Base-by-base conservation (phyloP, 2,113 vertebrate species). In the Erythrocercus mccallii region DNA sequence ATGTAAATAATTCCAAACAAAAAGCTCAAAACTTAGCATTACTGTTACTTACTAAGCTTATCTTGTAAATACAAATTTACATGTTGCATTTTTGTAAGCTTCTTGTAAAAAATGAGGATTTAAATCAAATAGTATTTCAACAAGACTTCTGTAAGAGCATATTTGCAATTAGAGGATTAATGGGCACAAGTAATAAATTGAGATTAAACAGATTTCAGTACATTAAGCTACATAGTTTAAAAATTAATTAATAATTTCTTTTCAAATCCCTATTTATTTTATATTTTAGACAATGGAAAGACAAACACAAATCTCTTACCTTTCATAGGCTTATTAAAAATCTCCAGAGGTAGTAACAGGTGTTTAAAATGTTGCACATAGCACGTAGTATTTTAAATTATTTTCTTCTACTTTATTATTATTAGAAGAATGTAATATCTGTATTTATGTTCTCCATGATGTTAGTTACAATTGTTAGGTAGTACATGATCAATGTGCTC, bases 291-390 rank as follows among this genome's bases (percentile, higher is more conserved):
- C 7, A 47, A 18, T 14, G 9, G 62, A 56, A 77, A 64, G 13
- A n/a, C 2, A 74, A 83, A 60, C 17, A 1, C 8, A 73, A 88
- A 2, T 72, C 7, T 83, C 9, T 68, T 51, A 51, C 3, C 1
- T 78, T 74, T 90, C 25, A 48, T 15, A 47, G 6, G 7, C 1
- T 48, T 66, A 33, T 42, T 44, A 37, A 60, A 76, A 42, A 20
- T 6, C 0, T 1, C 2, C 44, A n/a, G 20, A 64, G 18, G 40
- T 37, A 65, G 6, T 0, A 2, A 23, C 40, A 51, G 4, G 0
- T 57, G 7, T 47, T 87, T 79, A 54, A 79, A 58, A 62, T 16
- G 3, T 42, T 38, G 9, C 7, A 48, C 8, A 78, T 1, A 12
- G 8, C 3, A 27, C 10, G 30, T 53, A 72, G 10, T 27, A 24